Evolutionary conservation across 2,797 vertebrate species (phyloP), one percentile per base, ranked within the genome.

Genomic region (Myoxocephalus aenaeus): DNA sequence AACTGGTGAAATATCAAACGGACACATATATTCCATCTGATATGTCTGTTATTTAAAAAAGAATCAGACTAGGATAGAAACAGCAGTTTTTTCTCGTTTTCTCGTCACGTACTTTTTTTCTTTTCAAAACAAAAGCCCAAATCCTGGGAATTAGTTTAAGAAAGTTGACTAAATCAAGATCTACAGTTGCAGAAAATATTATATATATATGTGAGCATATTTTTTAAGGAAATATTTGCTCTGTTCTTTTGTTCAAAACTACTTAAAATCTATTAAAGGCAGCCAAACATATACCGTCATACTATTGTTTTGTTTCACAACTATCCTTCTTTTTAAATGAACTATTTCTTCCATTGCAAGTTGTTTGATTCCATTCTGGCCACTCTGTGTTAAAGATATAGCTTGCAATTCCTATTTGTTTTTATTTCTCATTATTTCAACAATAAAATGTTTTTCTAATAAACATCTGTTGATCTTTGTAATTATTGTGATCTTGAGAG

Each of bases 191-290:
- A 62, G 13, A 22, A 66, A 25, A 2, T 1, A 44, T 48, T 17
- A 12, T 79, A 73, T 83, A 73, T 83, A 75, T 71, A 78, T 71
- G 58, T 48, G 1, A 0, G 18, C 34, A 48, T 51, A 65, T 79
- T 89, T 48, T 82, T 65, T 4, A 25, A 34, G 25, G 2, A 32
- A 77, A 65, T 50, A 48, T 48, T 2, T 54, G 29, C 1, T 12
- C 1, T 14, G 25, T 57, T 54, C 8, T 65, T 80, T 76, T 14
- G 22, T 63, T 73, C 2, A 53, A 65, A 81, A 64, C 3, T 25
- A 25, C n/a, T 3, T n/a, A 73, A 75, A 65, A 40, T 48, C 17
- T 73, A 20, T 65, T 18, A 17, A 54, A 46, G 48, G 62, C 34
- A 78, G 42, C 13, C 18, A 68, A 42, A 69, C 59, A 15, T 1